Evolutionary conservation across 64 coral and sea anemone genomes (phyloP), one percentile per base, ranked within the genome.

Genomic region (Hydrozoanthus tunicans): DNA sequence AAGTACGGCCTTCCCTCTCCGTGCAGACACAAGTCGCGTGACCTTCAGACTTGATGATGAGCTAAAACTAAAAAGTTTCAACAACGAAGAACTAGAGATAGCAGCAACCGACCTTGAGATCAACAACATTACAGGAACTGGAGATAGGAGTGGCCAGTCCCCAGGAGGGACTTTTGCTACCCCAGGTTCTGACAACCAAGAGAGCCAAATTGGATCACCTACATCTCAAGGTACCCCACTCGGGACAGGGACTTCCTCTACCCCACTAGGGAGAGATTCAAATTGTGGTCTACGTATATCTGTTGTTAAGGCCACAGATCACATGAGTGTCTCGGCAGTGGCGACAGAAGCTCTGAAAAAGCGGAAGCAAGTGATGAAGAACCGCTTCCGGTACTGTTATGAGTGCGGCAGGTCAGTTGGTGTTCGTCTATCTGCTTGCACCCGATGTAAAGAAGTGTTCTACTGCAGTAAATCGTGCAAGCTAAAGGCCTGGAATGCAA

Each of bases 391-490:
- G 59, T 99, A 99, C 63, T 99, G 97, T 70, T 99, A 99, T 15
- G 97, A 99, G 81, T 99, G 97, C 26, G 97, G 97, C 53, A 92
- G 97, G 59, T 99, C 97, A 12, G 93, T 99, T 64, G 94, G 89
- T 69, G 81, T 96, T 77, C 97, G 97, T 12, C 86, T 99, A 14
- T 95, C 97, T 11, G 94, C 97, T 4, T 99, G 97, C 68, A 99
- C 97, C 4, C 62, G 97, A 10, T 99, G 97, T 69, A 99, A 99
- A 76, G 94, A 99, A 58, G 94, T 99, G 9, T 99, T 94, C 65
- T 99, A 99, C 61, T 99, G 97, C 56, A 99, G 97, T 61, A 99
- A 95, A 65, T 96, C 94, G 1, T 99, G 97, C 66, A 99, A 99
- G 81, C 77, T 99, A 3, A 99, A 96, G 27, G 97, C 94, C 7